Evolutionary conservation across 2,888 invertebrate species (phyloP).

Genomic region (Diaphora mendica): DNA sequence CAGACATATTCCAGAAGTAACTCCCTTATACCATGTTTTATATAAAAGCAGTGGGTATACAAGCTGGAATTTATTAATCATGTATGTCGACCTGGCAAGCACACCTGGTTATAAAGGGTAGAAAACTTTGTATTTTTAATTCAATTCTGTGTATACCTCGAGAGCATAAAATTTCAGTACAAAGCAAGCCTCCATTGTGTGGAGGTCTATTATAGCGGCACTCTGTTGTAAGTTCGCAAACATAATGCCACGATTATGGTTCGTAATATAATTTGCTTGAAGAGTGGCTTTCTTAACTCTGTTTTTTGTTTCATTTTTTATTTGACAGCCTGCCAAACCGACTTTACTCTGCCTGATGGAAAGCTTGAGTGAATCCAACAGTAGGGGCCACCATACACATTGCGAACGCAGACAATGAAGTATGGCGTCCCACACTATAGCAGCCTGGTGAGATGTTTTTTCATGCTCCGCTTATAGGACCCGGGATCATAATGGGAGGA

Average conservation of each 20-base stretch:
- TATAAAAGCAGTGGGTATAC: neutral
- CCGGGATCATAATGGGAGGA: no score
- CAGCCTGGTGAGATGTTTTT: no score
- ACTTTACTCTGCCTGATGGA: no score
- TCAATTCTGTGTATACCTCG: constrained; percentile 42
- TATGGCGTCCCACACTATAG: no score
- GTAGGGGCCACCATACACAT: no score
- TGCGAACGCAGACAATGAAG: no score
- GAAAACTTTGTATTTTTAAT: constrained; percentile 36
- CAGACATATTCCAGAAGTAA: neutral
- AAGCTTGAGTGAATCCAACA: no score
- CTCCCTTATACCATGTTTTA: neutral
- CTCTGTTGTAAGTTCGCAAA: constrained; percentile 54
- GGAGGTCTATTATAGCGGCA: constrained; percentile 55
- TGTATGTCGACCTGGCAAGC: neutral
- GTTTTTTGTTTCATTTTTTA: no score
- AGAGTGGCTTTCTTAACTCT: neutral
- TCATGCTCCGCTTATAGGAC: no score
- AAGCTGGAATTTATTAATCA: neutral
- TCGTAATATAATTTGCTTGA: constrained; percentile 64
- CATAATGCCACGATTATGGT: constrained; percentile 67
- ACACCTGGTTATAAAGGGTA: constrained; percentile 9
- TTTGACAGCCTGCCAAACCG: no score
- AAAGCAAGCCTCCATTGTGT: constrained; percentile 57
- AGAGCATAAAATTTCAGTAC: constrained; percentile 37